Evolutionary conservation across 2,113 vertebrate species (phyloP), one percentile per base, ranked within the genome.

Genomic region (Colius striatus): DNA sequence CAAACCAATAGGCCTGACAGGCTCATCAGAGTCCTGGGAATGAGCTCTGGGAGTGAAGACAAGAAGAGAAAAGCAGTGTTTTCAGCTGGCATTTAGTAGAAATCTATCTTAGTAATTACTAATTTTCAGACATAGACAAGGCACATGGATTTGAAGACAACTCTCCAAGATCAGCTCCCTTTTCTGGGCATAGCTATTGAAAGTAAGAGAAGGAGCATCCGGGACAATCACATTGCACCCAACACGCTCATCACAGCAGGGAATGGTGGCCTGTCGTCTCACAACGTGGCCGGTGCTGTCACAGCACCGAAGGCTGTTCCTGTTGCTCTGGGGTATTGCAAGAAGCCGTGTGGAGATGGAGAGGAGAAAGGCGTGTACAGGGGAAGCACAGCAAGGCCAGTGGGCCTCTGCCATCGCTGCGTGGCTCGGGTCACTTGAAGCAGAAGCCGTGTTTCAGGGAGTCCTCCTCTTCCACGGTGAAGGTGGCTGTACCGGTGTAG

Each of bases 401-500:
- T 12, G 38, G 85, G 88, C 27, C 32, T 70, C 32, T 76, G 62
- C 45, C 18, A n/a, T 30, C 13, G 48, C 47, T 26, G 25, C 1
- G 2, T 5, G 50, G 58, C 54, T 54, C 5, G 0, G 61, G 51
- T 98, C 97, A 99, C 91, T 98, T 98, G 72, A 99, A 97, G 50
- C 98, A 98, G 96, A 99, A 99, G 9, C 99, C 99, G 0, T 98
- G 78, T 54, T 94, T 98, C 91, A 99, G 97, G 0, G 97, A 63
- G 95, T 99, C 99, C 0, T 98, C 97, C 1, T 97, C 97, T 96
- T 99, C 99, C 1, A 99, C 94, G 22, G 98, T 98, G 53, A 99
- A 99, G 84, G 92, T 98, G 43, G 99, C 98, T 27, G 97, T 97
- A 7, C 99, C 99, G 0, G 98, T 99, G 94, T 99, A 99, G 96